Evolutionary conservation across 2,113 vertebrate species (phyloP).

Genomic region (Ameiurus melas): DNA sequence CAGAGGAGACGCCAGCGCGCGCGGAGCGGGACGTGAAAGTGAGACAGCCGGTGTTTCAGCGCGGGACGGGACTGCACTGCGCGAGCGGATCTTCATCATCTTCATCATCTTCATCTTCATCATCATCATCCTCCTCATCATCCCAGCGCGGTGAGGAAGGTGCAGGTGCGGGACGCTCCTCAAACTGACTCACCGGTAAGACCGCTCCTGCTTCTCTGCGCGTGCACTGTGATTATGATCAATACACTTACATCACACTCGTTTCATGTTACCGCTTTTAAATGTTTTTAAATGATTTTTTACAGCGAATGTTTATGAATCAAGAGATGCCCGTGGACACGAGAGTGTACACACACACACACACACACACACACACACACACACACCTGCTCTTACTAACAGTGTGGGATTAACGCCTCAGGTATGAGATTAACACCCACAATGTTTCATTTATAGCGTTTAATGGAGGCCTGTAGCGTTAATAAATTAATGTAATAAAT

Average conservation of each 20-base stretch:
- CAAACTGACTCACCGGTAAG: constrained; percentile 4
- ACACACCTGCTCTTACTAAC: background rate
- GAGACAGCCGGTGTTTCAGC: background rate
- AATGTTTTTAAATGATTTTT: background rate
- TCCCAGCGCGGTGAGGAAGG: background rate
- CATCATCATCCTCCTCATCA: background rate
- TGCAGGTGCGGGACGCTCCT: background rate
- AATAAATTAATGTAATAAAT: no score
- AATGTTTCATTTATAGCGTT: background rate
- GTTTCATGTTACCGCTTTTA: no score
- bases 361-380: background rate
- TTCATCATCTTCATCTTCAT: background rate
- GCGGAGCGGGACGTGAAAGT: background rate
- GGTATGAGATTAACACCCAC: background rate
- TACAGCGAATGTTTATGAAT: background rate
- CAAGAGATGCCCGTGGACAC: background rate
- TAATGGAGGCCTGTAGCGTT: background rate
- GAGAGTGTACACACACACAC: background rate
- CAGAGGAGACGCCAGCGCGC: background rate
- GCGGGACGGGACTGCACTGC: background rate
- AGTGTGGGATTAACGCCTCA: background rate
- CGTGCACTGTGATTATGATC: background rate
- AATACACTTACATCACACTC: background rate
- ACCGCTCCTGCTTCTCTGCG: background rate
- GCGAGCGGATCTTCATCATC: background rate